These are phyloP conservation scores for Anabas testudineus DNA, from an alignment of 2,797 vertebrate species.

Conservation along the genomic window DNA sequence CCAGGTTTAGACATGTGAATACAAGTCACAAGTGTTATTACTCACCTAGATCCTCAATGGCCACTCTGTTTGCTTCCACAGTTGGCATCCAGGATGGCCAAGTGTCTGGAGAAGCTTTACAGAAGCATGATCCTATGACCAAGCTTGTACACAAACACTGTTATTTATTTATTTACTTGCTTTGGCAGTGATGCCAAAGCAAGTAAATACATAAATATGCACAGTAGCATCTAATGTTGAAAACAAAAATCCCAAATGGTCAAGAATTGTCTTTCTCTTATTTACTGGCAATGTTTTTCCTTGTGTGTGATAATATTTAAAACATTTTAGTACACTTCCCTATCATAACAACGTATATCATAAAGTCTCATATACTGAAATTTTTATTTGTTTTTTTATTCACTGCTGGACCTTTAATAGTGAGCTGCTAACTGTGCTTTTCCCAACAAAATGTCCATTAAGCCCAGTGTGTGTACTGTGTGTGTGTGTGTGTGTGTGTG, in stretches of 20 bases:
- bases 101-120: conserved; percentile 37
- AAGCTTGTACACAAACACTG: conserved; percentile 11
- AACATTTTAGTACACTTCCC: too few species aligned
- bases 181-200: too few species aligned
- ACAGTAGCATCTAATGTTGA: neutral
- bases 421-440: conserved; percentile 10
- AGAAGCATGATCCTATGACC: conserved; percentile 29
- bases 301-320: too few species aligned
- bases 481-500: neutral
- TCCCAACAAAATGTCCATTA: conserved; percentile 14
- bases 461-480: neutral
- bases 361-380: too few species aligned
- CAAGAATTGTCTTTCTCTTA: neutral
- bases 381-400: neutral
- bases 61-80: conserved; percentile 57
- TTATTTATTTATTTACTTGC: conserved; percentile 4
- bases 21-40: conserved; percentile 67
- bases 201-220: neutral
- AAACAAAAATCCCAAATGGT: too few species aligned
- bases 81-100: conserved; percentile 44
- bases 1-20: conserved; percentile 59
- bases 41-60: conserved; percentile 72
- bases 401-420: conserved; percentile 4
- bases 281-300: neutral
- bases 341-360: too few species aligned